Evolutionary conservation across 1,140 invertebrate genomes (phyloP).

Genomic region (Laupala kohalensis): DNA sequence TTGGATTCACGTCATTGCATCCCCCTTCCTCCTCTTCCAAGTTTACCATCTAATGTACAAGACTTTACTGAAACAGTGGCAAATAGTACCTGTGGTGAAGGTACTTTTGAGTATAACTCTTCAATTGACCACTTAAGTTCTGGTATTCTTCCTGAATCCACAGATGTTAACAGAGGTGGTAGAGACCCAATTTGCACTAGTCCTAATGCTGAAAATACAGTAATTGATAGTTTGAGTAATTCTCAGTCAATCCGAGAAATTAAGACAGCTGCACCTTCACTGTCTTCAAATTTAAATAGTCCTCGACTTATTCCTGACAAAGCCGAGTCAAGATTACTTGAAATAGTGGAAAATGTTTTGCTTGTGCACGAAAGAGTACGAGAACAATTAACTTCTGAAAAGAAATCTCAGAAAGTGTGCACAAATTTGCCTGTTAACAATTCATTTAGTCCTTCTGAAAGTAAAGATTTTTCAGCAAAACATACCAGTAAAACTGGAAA

Average conservation of each 20-base stretch:
- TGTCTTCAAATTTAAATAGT: not conserved
- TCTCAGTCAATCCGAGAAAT: not conserved
- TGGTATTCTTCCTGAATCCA: not conserved
- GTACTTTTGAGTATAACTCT: not conserved
- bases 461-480: not conserved
- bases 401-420: not conserved
- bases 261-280: not conserved
- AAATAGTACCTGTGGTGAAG: not conserved
- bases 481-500: not conserved
- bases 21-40: too few species aligned
- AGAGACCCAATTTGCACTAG: conserved; percentile 3
- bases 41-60: too few species aligned
- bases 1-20: too few species aligned
- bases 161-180: not conserved
- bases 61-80: not conserved
- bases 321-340: not conserved
- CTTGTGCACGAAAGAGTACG: not conserved
- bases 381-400: not conserved
- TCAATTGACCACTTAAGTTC: not conserved
- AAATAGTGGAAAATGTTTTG: not conserved
- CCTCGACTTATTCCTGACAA: not conserved
- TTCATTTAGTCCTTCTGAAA: not conserved
- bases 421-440: not conserved
- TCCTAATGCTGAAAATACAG: not conserved
- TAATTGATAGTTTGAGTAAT: not conserved